A percentile compares a stretch with the other conserved stretches of the same genome.
Evolutionary conservation across 2,113 vertebrate species (phyloP).

Genomic region (Marcusenius ussheri): DNA sequence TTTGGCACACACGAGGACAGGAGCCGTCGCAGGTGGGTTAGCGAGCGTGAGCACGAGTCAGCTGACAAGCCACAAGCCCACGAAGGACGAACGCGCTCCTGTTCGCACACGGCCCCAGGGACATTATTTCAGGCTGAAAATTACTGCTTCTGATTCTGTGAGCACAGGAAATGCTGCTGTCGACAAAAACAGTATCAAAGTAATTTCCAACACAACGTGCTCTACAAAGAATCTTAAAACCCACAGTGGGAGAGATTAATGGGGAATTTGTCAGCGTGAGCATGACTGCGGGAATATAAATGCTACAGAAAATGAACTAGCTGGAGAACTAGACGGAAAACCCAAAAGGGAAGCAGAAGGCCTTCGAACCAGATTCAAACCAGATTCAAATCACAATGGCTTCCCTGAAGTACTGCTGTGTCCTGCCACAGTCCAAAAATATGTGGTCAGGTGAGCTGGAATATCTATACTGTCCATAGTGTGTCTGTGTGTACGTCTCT

Average conservation of each 20-base stretch:
- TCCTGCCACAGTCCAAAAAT: not conserved
- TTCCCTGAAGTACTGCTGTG: not conserved
- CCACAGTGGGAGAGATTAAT: not conserved
- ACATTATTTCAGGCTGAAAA: not conserved
- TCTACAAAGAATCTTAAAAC: not conserved
- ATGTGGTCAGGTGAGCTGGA: not conserved
- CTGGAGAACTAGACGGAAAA: not conserved
- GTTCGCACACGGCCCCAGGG: not conserved
- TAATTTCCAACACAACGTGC: not conserved
- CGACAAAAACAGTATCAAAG: slow-evolving; percentile 5
- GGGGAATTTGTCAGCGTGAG: not conserved
- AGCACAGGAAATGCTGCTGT: not conserved
- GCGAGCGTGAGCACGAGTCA: not conserved
- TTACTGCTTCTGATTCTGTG: not conserved
- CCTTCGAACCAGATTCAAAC: not conserved
- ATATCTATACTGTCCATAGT: not conserved
- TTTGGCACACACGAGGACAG: not conserved
- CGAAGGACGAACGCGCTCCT: not conserved
- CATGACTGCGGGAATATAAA: not conserved
- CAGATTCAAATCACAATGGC: not conserved
- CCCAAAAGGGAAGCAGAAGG: not conserved
- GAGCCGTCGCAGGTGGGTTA: not conserved
- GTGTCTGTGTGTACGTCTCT: not conserved
- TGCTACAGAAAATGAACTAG: not conserved
- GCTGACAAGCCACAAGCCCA: not conserved